Base-by-base conservation (phyloP, 2,888 invertebrate species). In the Dryadula phaetusa region DNA sequence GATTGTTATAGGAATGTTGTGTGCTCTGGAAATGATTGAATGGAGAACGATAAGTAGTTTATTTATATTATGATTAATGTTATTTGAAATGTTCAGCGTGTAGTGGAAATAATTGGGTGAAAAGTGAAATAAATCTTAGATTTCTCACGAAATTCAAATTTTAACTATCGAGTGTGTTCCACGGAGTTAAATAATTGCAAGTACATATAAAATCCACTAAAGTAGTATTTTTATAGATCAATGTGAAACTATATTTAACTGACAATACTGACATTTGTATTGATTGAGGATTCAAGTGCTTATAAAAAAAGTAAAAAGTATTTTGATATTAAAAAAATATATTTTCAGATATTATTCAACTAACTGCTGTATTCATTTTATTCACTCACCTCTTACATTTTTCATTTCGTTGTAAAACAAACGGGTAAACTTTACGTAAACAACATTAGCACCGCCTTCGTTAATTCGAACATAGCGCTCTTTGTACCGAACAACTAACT, bases 381-480 rank as follows among this genome's bases (percentile, higher is more conserved):
- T 42, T 53, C 62, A 53, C 37, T 42, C 62, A 53, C 42, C 52
- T 10, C 22, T 52, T 52, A 25, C 18, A 40, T 25, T 62, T 62
- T 62, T 61, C 58, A 69, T 67, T 67, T 61, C 67, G 64, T 46
- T 52, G 46, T 63, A 52, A 73, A 70, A 66, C 70, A 68, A 68
- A 44, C 68, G 14, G 53, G 72, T 60, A 64, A 67, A 56, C 52
- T 42, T 63, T 54, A 20, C 64, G 66, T 72, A 70, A 72, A 72
- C 64, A 67, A 53, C 58, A 66, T 60, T 71, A 71, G 64, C 67
- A 64, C 60, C 53, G 58, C 63, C 67, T 52, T 63, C 69, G 64
- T 40, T 68, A 62, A 71, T 66, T 64, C 69, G 62, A 63, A 64
- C 40, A 62, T 53, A 69, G 62, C 64, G 66, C 61, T 62, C 70